Evolutionary conservation across 2,113 vertebrate species (phyloP), one percentile per base, ranked within the genome.

Genomic region (Scopus umbretta): DNA sequence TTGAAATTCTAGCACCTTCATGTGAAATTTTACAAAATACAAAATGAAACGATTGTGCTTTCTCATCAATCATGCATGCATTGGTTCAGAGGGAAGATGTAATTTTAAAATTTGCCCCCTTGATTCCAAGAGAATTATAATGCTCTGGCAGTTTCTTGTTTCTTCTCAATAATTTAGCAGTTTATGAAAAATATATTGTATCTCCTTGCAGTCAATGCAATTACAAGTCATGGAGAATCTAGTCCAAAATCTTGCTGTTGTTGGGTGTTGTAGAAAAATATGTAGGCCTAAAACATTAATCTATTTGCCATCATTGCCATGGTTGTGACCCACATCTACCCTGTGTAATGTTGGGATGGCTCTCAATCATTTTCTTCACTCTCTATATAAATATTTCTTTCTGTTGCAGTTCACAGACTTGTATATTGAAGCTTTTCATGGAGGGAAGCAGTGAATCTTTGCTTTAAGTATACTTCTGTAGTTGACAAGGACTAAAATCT

Each of bases 171-270:
- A 94, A 95, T 96, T 95, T 38, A 96, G 20, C 30, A 87, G 86
- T 85, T 96, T 89, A 96, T 96, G 61, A 92, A 96, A 97, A 96
- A 96, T 91, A 81, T 32, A 81, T 91, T 79, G 15, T 43, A 36
- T 88, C 55, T 93, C 45, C 50, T 91, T 86, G 62, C 42, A 71
- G 63, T 79, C 52, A 90, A 25, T 78, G 55, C 26, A 84, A n/a
- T 78, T 93, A 63, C 18, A 47, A 81, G 36, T 84, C 72, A 49
- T 49, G 20, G 27, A 66, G 20, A 95, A 81, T 72, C 30, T 84
- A 78, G 56, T 84, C 17, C 49, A 91, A 91, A 92, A 59, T 63
- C 52, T 59, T 80, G 78, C 50, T 7, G 5, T 25, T 95, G 27
- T 47, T 80, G n/a, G 55, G 40, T 61, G 16, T 68, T 95, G 92